These are phyloP conservation scores for Hiodon tergisus DNA, from an alignment of 2,113 vertebrate species.

Conservation along the genomic window DNA sequence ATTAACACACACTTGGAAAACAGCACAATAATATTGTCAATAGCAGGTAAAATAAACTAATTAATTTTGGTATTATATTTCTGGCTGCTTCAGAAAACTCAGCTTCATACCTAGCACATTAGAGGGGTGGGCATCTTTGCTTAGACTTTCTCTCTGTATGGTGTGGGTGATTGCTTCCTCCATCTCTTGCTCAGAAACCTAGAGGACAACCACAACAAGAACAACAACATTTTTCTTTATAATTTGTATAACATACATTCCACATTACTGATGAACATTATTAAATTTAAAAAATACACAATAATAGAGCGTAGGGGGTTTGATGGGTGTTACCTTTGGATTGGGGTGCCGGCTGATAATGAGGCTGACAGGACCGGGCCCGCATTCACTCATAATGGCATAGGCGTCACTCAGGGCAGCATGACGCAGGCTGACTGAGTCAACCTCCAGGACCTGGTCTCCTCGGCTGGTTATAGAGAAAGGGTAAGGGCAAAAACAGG, in stretches of 20 bases:
- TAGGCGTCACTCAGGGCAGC: constrained; percentile 88
- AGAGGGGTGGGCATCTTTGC: constrained; percentile 60
- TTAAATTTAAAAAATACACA: background rate
- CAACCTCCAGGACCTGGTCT: constrained; percentile 93
- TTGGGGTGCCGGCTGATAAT: constrained; percentile 92
- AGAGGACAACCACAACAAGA: constrained; percentile 6
- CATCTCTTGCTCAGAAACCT: constrained; percentile 98
- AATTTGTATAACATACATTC: background rate
- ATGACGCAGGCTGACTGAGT: constrained; percentile 82
- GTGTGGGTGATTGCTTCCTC: constrained; percentile 83
- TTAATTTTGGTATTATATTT: too few species aligned
- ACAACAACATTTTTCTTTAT: background rate
- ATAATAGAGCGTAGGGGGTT: background rate
- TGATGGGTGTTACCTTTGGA: constrained; percentile 72
- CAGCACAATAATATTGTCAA: background rate
- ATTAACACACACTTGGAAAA: too few species aligned
- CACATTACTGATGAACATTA: background rate
- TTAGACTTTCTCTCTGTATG: constrained; percentile 72
- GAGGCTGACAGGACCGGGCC: constrained; percentile 85
- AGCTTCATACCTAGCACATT: constrained; percentile 66
- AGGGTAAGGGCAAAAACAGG: background rate
- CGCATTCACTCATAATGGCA: constrained; percentile 86
- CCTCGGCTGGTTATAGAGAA: constrained; percentile 68
- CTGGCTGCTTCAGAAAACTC: background rate
- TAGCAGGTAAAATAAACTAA: background rate